Percentiles rank a stretch among this genome's conserved stretches.
Conservation (phyloP, 2,113 vertebrate genomes). For the Prolemur simus region DNA sequence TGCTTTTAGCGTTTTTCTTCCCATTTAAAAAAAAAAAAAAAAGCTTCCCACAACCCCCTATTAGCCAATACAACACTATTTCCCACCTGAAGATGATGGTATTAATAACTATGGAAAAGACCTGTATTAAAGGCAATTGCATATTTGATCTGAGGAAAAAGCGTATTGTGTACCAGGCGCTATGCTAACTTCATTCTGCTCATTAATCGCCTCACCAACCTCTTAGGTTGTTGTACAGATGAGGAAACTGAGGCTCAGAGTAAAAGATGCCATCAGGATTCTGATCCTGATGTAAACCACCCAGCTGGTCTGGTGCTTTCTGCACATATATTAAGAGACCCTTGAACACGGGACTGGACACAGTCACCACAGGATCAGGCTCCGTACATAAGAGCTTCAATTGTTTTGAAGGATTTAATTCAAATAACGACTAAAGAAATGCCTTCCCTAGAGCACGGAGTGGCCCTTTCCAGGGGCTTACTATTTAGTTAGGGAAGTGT, state of each 20-base stretch:
- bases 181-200: neutral
- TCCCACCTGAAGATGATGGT: slow-evolving; percentile 33
- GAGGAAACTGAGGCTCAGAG: neutral
- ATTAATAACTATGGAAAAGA: slow-evolving; percentile 30
- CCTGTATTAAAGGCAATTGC: neutral
- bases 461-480: neutral
- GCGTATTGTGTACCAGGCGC: neutral
- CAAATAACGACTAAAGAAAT: slow-evolving; percentile 46
- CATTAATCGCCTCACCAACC: neutral
- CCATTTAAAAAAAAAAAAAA: neutral
- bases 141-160: slow-evolving; percentile 24
- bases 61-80: slow-evolving; percentile 22
- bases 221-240: neutral
- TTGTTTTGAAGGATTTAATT: slow-evolving; percentile 50
- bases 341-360: neutral
- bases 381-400: neutral
- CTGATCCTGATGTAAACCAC: neutral
- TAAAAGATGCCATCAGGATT: neutral
- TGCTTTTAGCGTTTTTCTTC: slow-evolving; percentile 9
- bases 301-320: neutral
- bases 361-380: neutral
- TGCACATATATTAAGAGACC: neutral
- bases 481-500: slow-evolving; percentile 56
- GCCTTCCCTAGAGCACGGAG: slow-evolving; percentile 9
- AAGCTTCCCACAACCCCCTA: neutral